Evolutionary conservation across 2,113 vertebrate species (phyloP), one percentile per base, ranked within the genome.

Genomic region (Orthonyx spaldingii): DNA sequence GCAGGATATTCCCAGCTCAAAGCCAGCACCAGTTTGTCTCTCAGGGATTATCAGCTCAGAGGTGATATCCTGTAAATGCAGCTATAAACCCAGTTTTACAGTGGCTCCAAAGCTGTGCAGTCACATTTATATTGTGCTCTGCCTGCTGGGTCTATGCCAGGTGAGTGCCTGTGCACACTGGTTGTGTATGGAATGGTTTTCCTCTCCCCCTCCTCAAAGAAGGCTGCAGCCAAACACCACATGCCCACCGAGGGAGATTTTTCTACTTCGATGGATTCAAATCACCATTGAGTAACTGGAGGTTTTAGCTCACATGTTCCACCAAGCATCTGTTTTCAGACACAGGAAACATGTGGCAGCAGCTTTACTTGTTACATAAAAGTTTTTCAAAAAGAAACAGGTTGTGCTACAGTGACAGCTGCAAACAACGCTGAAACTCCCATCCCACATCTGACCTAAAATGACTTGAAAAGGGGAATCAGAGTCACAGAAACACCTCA

Each of bases 241-340:
- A 0, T n/a, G 20, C 23, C n/a, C 46, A 17, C 41, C 0, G 0
- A 56, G 20, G 13, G 46, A 44, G 46, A 5, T 28, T 64, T 60
- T 76, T 59, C 41, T 57, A 1, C 35, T 85, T 50, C 0, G 0
- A 3, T 46, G 5, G 35, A 27, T 47, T 44, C 56, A 53, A 91
- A 41, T 82, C 52, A 37, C 16, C 50, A 1, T 1, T 1, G 3
- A 77, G 32, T 32, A 39, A 69, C 5, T 26, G 46, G 63, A 64
- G 35, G 30, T 30, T 92, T 90, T 50, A 66, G 57, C 20, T 94
- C 39, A 1, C 4, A 0, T 39, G 10, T 86, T 60, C 33, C 41
- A 77, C 37, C 60, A 55, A 87, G 41, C 18, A 35, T 60, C 69
- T 86, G n/a, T 57, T 89, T 74, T 74, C 49, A 74, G 82, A 46